Evolutionary conservation across 2,888 invertebrate species (phyloP).

Genomic region (Cheilosia impressa): DNA sequence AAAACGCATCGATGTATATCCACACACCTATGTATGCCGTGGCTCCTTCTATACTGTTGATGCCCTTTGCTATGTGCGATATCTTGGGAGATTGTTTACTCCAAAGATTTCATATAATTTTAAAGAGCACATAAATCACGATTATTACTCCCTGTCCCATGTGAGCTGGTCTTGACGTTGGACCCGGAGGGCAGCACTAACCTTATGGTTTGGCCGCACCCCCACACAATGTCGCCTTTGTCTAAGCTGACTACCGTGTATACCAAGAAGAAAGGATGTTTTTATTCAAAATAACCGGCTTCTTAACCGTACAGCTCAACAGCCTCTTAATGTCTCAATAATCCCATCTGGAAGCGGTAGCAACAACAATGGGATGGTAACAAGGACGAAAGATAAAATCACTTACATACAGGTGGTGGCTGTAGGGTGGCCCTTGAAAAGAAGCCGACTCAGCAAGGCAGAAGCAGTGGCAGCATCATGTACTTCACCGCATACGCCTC

Average conservation of each 20-base stretch:
- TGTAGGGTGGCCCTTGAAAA: conserved; percentile 52
- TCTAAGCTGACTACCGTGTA: conserved; percentile 29
- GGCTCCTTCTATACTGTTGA: neutral
- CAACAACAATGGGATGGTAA: conserved; percentile 32
- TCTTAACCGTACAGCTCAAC: conserved; percentile 43
- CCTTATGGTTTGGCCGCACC: conserved; percentile 30
- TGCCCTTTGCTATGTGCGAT: conserved; percentile 1
- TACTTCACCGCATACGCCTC: conserved; percentile 33
- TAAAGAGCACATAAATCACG: conserved; percentile 56
- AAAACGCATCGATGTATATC: conserved; percentile 11
- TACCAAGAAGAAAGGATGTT: conserved; percentile 38
- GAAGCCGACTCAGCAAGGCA: conserved; percentile 49
- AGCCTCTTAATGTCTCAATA: conserved; percentile 60
- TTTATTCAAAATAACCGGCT: conserved; percentile 49
- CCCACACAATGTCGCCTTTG: conserved; percentile 38
- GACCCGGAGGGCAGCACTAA: conserved; percentile 35
- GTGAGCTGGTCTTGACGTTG: conserved; percentile 12
- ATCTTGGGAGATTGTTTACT: conserved; percentile 49
- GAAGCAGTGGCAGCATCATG: conserved; percentile 26
- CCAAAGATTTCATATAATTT: conserved; percentile 56
- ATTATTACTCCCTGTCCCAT: conserved; percentile 45
- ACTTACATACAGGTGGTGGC: conserved; percentile 67
- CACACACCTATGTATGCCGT: neutral
- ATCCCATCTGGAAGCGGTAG: conserved; percentile 49
- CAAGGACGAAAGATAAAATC: conserved; percentile 58